Evolutionary conservation across 2,797 vertebrate species (phyloP), one percentile per base, ranked within the genome.

Genomic region (Danio choprae): DNA sequence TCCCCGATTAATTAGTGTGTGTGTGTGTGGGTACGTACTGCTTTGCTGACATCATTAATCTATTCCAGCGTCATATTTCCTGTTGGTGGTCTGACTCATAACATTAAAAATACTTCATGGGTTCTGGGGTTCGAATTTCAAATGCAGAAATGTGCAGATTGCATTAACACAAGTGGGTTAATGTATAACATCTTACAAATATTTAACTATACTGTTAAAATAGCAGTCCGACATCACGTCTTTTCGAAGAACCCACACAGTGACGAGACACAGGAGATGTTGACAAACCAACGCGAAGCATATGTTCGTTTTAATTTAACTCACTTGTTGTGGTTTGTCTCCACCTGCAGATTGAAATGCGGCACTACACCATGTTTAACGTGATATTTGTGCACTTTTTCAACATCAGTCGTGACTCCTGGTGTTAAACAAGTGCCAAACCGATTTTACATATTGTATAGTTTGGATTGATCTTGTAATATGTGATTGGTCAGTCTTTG

Each of bases 281-380:
- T 60, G n/a, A 44, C 29, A 4, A 18, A 20, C 12, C 43, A 20
- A 44, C 11, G 7, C 7, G 41, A 48, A 15, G 11, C 4, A 12
- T 40, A 20, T 15, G 4, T 69, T 20, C 16, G 3, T 18, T 48
- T 72, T 73, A 71, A 46, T 78, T 44, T 36, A 12, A 18, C 20
- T 9, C 6, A 16, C 41, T 46, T 16, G n/a, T 71, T 73, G 55
- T 5, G 7, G 7, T 53, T 16, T 41, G 70, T 15, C 80, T 86
- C 91, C 86, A 80, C 85, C 91, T 91, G 86, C 84, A 87, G 91
- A 87, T 50, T 29, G 0, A 74, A 40, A 1, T 44, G 41, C 4
- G 1, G 38, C 16, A 5, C 40, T 73, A n/a, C 20, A 58, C 6
- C 51, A 68, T 50, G 48, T 70, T 29, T 29, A 29, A 29, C 29